phyloP scores from a whole-genome alignment of 2,888 invertebrate genomes.

The Cheilosia pagana region DNA sequence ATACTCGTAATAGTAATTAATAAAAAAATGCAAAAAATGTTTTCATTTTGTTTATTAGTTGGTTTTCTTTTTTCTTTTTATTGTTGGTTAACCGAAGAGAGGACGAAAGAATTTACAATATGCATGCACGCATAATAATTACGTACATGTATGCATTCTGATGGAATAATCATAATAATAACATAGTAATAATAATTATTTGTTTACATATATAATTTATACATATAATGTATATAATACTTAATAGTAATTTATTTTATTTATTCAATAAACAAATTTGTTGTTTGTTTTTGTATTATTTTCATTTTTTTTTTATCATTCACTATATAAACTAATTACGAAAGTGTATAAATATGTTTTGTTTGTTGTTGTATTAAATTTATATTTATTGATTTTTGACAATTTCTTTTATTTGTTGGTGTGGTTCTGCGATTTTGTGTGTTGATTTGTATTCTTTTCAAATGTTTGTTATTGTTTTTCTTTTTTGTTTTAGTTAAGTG shows the following conservation, averaged over 20 bases:
- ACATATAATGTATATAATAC: slow-evolving; percentile 75
- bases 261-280: slow-evolving; percentile 72
- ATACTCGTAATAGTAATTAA: slow-evolving; percentile 69
- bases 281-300: slow-evolving; percentile 47
- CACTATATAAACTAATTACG: slow-evolving; percentile 76
- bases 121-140: slow-evolving; percentile 65
- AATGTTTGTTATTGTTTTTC: slow-evolving; percentile 65
- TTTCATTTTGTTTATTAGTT: slow-evolving; percentile 41
- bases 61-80: slow-evolving; percentile 75
- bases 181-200: slow-evolving; percentile 68
- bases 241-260: slow-evolving; percentile 71
- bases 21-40: slow-evolving; percentile 73
- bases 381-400: slow-evolving; percentile 74
- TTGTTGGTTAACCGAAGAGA: slow-evolving; percentile 77
- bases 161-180: slow-evolving; percentile 72
- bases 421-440: slow-evolving; percentile 69
- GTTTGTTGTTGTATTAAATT: slow-evolving; percentile 74
- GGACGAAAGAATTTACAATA: slow-evolving; percentile 75
- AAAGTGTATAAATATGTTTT: slow-evolving; percentile 76
- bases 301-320: slow-evolving; percentile 72
- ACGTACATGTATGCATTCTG: slow-evolving; percentile 57
- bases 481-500: slow-evolving; percentile 7
- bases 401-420: slow-evolving; percentile 59
- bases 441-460: slow-evolving; percentile 74
- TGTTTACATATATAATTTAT: slow-evolving; percentile 74